Percentiles rank a stretch among this genome's conserved stretches.
Evolutionary conservation across 1,140 invertebrate genomes (phyloP).

Genomic region (Euura saliciscinereae): DNA sequence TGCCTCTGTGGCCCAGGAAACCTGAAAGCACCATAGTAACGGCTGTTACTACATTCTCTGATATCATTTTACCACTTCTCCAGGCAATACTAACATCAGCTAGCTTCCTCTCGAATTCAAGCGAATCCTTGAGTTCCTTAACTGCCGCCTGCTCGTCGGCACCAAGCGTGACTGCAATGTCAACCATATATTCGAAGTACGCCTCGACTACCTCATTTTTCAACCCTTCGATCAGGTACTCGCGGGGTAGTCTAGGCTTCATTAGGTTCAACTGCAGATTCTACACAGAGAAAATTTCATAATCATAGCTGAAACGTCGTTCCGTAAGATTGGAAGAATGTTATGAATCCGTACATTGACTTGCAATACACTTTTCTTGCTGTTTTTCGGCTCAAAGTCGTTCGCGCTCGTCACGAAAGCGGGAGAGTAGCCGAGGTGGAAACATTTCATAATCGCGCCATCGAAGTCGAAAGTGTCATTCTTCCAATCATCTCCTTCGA

Average conservation of each 20-base stretch:
- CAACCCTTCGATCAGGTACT: conserved; percentile 87
- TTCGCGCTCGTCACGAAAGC: conserved; percentile 76
- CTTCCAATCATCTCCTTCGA: conserved; percentile 80
- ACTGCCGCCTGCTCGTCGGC: conserved; percentile 73
- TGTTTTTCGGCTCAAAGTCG: conserved; percentile 90
- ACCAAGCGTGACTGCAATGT: conserved; percentile 87
- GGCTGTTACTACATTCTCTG: background rate
- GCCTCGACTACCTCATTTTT: conserved; percentile 78
- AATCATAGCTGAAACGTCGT: background rate
- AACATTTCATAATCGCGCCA: too few species aligned
- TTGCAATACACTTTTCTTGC: conserved; percentile 82
- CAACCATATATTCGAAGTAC: conserved; percentile 85
- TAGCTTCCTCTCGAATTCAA: conserved; percentile 90
- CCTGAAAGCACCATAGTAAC: conserved; percentile 60
- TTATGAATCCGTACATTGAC: conserved; percentile 64
- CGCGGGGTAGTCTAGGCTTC: conserved; percentile 83
- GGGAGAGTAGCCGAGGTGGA: conserved; percentile 90
- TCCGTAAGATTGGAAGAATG: too few species aligned
- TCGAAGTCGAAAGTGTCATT: conserved; percentile 74
- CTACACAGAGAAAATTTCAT: background rate
- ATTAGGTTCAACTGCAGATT: conserved; percentile 86
- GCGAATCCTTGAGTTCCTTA: conserved; percentile 78
- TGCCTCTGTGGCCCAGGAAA: conserved; percentile 88
- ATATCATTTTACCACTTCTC: conserved; percentile 8
- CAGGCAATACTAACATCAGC: conserved; percentile 77